Evolutionary conservation across 2,113 vertebrate genomes (phyloP).

Genomic region (Hyla sarda): DNA sequence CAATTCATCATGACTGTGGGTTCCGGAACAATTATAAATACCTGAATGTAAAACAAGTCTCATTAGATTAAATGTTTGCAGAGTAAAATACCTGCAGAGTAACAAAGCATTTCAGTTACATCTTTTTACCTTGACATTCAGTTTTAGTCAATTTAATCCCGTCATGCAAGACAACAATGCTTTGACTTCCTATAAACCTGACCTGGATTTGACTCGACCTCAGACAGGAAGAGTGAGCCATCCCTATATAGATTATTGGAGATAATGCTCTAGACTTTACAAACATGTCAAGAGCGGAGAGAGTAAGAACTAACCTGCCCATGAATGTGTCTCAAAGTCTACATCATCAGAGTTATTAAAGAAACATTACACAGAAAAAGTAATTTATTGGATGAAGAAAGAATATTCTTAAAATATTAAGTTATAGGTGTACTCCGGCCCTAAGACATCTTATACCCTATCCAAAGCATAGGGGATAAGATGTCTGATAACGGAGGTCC

Average conservation of each 20-base stretch:
- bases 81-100: constrained; percentile 28
- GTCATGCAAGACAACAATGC: constrained; percentile 41
- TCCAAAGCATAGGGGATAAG: no score
- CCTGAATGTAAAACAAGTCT: neutral
- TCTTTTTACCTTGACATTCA: constrained; percentile 30
- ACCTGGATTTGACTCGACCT: constrained; percentile 37
- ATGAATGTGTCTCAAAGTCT: neutral
- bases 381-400: neutral
- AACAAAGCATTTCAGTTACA: constrained; percentile 7
- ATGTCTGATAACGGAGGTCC: no score
- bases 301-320: neutral
- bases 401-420: neutral
- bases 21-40: neutral
- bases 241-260: constrained; percentile 45
- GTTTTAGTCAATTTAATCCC: constrained; percentile 20
- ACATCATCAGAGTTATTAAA: neutral
- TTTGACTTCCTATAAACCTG: constrained; percentile 50
- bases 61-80: neutral
- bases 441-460: no score
- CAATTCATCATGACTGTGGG: no score
- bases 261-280: constrained; percentile 48
- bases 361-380: neutral
- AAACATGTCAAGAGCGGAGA: neutral
- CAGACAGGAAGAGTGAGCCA: constrained; percentile 45
- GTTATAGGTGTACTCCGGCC: neutral